A percentile compares a stretch with the other conserved stretches of the same genome.
These are phyloP conservation scores for Drosophila lini DNA, from an alignment of 1,140 invertebrate species.

Conservation along the genomic window DNA sequence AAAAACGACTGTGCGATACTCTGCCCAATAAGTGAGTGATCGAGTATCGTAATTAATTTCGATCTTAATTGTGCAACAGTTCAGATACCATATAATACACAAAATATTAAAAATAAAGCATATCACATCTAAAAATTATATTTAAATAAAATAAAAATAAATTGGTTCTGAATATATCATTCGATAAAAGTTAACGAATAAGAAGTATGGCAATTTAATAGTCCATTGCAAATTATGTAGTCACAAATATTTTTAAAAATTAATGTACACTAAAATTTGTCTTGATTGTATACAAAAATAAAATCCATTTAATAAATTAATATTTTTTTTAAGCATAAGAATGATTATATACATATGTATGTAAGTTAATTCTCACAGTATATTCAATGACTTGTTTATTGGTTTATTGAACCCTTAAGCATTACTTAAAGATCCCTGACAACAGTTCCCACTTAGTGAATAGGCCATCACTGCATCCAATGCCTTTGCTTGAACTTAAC, in stretches of 20 bases:
- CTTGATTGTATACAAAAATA: too few relatives aligned
- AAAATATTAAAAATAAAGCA: too few relatives aligned
- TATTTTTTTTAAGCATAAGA: background rate
- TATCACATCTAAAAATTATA: too few relatives aligned
- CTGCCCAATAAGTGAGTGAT: background rate
- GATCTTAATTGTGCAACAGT: background rate
- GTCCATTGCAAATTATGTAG: too few relatives aligned
- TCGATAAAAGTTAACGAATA: background rate
- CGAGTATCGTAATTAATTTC: background rate
- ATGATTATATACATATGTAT: background rate
- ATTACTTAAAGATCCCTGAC: background rate
- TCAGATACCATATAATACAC: background rate
- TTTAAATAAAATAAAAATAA: background rate
- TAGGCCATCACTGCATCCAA: constrained; percentile 1
- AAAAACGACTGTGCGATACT: constrained; percentile 17
- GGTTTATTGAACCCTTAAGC: background rate
- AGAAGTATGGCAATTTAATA: background rate
- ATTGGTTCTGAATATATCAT: background rate
- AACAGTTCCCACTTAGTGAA: background rate
- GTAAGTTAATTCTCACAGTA: too few relatives aligned
- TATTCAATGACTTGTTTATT: background rate
- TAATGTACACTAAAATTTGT: too few relatives aligned
- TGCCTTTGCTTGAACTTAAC: constrained; percentile 45
- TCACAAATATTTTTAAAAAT: background rate
- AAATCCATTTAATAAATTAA: background rate